A percentile compares a stretch with the other conserved stretches of the same genome.
These are phyloP conservation scores for Muraenolepis orangiensis DNA, from an alignment of 2,797 vertebrate species.

Conservation along the genomic window DNA sequence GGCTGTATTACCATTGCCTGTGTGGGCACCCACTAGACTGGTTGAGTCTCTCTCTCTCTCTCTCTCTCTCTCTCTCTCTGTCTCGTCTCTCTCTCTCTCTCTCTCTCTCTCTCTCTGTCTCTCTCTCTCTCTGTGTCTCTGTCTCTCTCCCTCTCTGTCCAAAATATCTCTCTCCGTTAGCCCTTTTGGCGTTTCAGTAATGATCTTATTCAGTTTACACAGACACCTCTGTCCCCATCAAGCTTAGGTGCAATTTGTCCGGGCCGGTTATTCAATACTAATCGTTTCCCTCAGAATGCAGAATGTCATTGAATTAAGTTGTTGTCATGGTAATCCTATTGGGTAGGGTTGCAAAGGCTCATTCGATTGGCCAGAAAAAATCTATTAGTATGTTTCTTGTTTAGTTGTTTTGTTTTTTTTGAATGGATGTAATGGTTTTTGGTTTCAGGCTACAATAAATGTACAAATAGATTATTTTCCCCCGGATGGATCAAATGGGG, in stretches of 20 bases:
- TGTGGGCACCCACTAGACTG: neutral
- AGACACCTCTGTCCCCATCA: constrained; percentile 47
- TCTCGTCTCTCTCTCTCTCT: neutral
- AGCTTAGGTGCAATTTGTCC: constrained; percentile 41
- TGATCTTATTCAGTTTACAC: constrained; percentile 64
- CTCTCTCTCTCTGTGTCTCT: neutral
- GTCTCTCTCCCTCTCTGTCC: neutral
- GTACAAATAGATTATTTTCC: neutral
- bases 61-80: neutral
- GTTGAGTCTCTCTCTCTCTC: neutral
- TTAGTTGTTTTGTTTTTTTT: constrained; percentile 4
- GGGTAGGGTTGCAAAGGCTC: constrained; percentile 12
- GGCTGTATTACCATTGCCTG: constrained; percentile 45
- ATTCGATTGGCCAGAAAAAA: constrained; percentile 32
- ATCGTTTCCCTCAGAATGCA: constrained; percentile 44
- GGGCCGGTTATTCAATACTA: constrained; percentile 49
- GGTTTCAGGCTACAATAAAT: neutral
- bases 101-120: neutral
- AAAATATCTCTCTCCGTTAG: neutral
- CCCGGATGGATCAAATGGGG: neutral
- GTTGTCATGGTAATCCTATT: constrained; percentile 28
- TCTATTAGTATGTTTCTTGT: constrained; percentile 1
- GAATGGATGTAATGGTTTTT: constrained; percentile 6
- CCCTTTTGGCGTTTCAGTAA: constrained; percentile 68
- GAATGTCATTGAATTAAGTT: constrained; percentile 30